phyloP scores from a whole-genome alignment of 2,113 vertebrate species.

The Parotia lawesii region DNA sequence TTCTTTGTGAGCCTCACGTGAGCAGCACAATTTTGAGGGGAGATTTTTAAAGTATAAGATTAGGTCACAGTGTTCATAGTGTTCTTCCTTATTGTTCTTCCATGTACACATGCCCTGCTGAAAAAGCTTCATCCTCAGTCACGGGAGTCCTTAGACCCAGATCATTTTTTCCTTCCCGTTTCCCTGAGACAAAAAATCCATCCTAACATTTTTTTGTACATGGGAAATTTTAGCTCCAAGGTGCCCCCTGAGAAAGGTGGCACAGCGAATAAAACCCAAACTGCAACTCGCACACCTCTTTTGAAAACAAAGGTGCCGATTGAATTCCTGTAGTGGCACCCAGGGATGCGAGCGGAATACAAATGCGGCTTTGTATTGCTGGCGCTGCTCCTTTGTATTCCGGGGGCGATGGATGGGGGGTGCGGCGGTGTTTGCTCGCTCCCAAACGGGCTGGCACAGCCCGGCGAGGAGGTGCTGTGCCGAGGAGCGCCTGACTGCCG shows the following conservation, averaged over 20 bases:
- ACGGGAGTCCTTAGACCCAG: neutral
- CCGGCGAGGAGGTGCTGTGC: constrained; percentile 49
- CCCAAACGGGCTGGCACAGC: constrained; percentile 35
- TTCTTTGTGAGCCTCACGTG: neutral
- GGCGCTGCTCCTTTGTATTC: neutral
- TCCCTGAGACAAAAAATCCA: neutral
- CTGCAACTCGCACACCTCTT: neutral
- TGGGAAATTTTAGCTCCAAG: neutral
- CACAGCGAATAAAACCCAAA: rapidly evolving
- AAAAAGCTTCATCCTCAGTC: neutral
- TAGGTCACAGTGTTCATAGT: rapidly evolving
- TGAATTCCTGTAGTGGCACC: neutral
- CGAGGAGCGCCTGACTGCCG: constrained; percentile 44
- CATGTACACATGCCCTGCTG: rapidly evolving
- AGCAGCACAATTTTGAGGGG: neutral
- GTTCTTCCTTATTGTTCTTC: neutral
- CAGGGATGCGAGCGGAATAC: neutral
- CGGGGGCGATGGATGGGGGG: neutral
- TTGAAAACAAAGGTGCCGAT: neutral
- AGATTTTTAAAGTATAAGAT: neutral
- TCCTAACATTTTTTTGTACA: rapidly evolving
- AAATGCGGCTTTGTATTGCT: neutral
- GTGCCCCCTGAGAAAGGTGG: neutral
- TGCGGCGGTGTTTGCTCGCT: neutral
- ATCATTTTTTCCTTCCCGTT: rapidly evolving